A percentile compares a stretch with the other conserved stretches of the same genome.
Conservation (phyloP, 2,113 vertebrate genomes). For the Fukomys damarensis region DNA sequence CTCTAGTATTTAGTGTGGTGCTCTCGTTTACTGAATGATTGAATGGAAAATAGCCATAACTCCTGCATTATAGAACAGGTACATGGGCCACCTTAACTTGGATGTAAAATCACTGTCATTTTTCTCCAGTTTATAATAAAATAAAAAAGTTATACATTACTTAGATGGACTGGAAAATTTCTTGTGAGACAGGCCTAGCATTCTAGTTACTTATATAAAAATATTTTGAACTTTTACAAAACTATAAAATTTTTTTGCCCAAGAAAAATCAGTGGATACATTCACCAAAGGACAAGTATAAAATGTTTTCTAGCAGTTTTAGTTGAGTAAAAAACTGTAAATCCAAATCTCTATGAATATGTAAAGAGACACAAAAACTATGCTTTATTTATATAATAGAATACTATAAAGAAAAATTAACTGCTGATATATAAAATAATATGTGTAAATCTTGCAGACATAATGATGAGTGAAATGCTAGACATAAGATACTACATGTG, state of each 20-base stretch:
- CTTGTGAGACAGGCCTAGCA: neutral
- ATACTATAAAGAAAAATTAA: conserved; percentile 34
- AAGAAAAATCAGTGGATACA: conserved; percentile 37
- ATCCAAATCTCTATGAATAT: neutral
- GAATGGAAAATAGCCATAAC: neutral
- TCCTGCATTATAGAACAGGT: neutral
- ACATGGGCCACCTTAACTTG: neutral
- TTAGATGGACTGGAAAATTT: conserved; percentile 31
- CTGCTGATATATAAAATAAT: neutral
- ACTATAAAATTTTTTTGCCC: conserved; percentile 9
- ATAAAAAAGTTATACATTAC: neutral
- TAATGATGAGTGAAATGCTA: neutral
- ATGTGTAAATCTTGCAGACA: neutral
- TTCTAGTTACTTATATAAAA: conserved; percentile 32
- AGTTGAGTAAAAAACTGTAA: conserved; percentile 1
- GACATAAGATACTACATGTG: neutral
- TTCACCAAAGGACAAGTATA: conserved; percentile 45
- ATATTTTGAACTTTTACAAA: conserved; percentile 24
- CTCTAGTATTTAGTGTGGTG: neutral
- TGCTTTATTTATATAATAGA: neutral
- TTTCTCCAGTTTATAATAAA: neutral
- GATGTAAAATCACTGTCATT: neutral
- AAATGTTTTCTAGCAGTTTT: neutral
- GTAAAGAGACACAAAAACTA: neutral
- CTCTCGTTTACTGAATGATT: neutral